phyloP scores from a whole-genome alignment of 1,140 invertebrate genomes.

The Eupeodes corollae region DNA sequence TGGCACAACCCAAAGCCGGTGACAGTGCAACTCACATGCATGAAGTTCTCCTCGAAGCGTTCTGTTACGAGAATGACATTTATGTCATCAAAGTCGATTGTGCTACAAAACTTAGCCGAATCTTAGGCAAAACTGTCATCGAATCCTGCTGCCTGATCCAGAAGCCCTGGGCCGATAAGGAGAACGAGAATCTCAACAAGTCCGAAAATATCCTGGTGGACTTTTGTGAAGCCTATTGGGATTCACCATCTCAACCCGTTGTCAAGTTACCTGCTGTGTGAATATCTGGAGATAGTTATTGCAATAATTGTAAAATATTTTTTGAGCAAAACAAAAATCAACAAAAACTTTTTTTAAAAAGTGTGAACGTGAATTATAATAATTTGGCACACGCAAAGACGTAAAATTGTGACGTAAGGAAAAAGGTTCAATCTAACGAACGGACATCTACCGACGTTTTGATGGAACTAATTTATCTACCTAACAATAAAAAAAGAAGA shows the following conservation, averaged over 20 bases:
- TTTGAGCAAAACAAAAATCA: slow-evolving; percentile 10
- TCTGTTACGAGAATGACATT: slow-evolving; percentile 57
- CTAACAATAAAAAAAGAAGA: no score
- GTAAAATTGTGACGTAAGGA: background rate
- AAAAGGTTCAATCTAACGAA: no score
- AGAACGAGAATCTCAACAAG: slow-evolving; percentile 38
- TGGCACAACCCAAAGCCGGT: slow-evolving; percentile 45
- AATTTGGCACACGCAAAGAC: background rate
- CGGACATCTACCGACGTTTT: no score
- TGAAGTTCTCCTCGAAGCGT: slow-evolving; percentile 54
- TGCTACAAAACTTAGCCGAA: slow-evolving; percentile 41
- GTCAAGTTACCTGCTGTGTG: slow-evolving; percentile 47
- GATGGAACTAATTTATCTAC: no score
- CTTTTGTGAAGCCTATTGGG: slow-evolving; percentile 46
- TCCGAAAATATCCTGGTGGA: slow-evolving; percentile 43
- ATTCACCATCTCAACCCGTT: slow-evolving; percentile 40
- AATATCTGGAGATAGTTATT: slow-evolving; percentile 14
- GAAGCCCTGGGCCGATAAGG: slow-evolving; percentile 39
- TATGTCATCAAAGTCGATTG: slow-evolving; percentile 53
- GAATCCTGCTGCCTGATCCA: slow-evolving; percentile 44
- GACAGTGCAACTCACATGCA: slow-evolving; percentile 57
- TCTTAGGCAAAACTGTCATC: slow-evolving; percentile 37
- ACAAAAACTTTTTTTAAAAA: slow-evolving; percentile 8
- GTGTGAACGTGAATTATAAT: no score
- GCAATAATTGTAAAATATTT: slow-evolving; percentile 23